Base-by-base conservation (phyloP, 2,113 vertebrate species). In the Vulpes lagopus region DNA sequence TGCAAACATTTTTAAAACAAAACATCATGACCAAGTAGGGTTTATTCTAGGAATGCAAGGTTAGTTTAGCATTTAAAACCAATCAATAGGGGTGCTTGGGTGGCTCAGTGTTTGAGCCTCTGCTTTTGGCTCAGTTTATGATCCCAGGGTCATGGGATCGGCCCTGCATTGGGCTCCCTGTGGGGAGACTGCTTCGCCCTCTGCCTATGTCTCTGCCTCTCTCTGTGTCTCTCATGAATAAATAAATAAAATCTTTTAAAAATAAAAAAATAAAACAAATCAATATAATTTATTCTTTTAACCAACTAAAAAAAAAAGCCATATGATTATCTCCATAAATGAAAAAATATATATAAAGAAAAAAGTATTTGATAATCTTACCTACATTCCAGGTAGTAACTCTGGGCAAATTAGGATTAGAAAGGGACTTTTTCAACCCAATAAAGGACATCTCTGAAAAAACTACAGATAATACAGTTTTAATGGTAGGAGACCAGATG, bases 1-100 rank as follows among this genome's bases (percentile, higher is more conserved):
- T 74, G 35, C 3, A 76, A 19, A 15, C 87, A 23, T 60, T 74
- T 25, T 73, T 43, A 86, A 25, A 71, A 76, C 43, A 94, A 57
- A 17, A 62, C 11, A 76, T 82, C 38, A 51, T 94, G 43, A 95
- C 20, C 67, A 92, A 81, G 17, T 87, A 19, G 22, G 22, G 11
- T 89, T 95, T 89, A 90, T 96, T 82, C 59, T 19, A 91, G 20
- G 65, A 90, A 83, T 51, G 32, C 22, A 69, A 90, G 23, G n/a
- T 69, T 81, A 59, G 55, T 90, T 81, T 92, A 71, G 57, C 51
- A 82, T 86, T 73, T 64, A 80, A 95, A 97, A 43, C 43, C 43
- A 43, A 43, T 43, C 43, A 43, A 7, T 43, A 43, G 5, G 43
- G 43, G 43, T 43, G 43, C 43, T 43, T 43, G 43, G 43, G 43